Evolutionary conservation across 2,888 invertebrate genomes (phyloP).

Genomic region (Pycnomerus fuliginosus): DNA sequence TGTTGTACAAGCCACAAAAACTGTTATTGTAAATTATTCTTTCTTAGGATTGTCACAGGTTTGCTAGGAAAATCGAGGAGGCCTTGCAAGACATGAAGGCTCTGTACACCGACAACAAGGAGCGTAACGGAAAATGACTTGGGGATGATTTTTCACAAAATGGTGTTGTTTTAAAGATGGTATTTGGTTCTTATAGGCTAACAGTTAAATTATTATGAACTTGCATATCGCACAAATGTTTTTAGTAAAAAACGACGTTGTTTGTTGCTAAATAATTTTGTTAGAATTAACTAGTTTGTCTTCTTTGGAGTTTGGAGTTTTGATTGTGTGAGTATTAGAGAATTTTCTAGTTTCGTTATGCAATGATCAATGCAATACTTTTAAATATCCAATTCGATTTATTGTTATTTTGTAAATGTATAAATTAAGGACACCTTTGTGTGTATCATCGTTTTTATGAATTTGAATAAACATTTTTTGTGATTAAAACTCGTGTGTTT

Average conservation of each 20-base stretch:
- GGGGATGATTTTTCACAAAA: conserved; percentile 2
- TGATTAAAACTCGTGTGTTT: background rate
- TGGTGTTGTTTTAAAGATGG: conserved; percentile 13
- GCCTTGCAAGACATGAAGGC: conserved; percentile 61
- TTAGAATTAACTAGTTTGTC: conserved; percentile 2
- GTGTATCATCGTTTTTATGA: conserved; percentile 17
- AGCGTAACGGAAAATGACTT: conserved; percentile 41
- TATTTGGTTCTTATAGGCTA: conserved; percentile 18
- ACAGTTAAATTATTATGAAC: conserved; percentile 12
- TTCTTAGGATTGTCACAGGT: conserved; percentile 76
- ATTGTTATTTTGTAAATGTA: conserved; percentile 7
- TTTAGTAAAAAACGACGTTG: background rate
- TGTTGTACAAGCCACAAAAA: too few species aligned
- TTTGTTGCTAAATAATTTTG: conserved; percentile 11
- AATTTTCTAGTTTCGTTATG: conserved; percentile 22
- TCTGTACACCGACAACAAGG: conserved; percentile 64
- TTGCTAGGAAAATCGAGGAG: conserved; percentile 68
- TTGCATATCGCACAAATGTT: background rate
- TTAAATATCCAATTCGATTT: conserved; percentile 3
- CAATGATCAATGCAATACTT: conserved; percentile 34
- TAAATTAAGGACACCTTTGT: conserved; percentile 5
- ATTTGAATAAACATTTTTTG: too few species aligned
- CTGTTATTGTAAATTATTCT: too few species aligned
- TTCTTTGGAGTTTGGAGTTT: too few species aligned
- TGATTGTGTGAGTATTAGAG: conserved; percentile 15